These are phyloP conservation scores for Loris lydekkerianus DNA, from an alignment of 2,797 vertebrate genomes.

Conservation along the genomic window DNA sequence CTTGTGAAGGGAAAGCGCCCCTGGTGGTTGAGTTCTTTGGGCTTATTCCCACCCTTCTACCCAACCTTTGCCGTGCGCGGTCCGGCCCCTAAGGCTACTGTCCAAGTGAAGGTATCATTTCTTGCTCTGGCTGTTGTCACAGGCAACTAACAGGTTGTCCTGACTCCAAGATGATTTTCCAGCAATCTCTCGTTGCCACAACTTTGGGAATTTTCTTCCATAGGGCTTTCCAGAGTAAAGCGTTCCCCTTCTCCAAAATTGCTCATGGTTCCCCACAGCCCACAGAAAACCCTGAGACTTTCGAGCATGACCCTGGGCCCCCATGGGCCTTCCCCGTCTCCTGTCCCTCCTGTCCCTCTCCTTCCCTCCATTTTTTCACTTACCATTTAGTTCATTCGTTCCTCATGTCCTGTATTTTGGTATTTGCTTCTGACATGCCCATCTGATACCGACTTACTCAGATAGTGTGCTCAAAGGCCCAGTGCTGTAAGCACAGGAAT, in stretches of 20 bases:
- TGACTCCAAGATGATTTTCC: neutral
- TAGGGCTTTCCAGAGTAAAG: constrained; percentile 20
- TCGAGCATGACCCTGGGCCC: neutral
- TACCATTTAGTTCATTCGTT: neutral
- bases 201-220: constrained; percentile 2
- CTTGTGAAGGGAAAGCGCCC: neutral
- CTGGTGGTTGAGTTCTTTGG: neutral
- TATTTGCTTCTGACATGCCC: neutral
- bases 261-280: neutral
- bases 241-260: constrained; percentile 15
- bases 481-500: neutral
- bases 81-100: neutral
- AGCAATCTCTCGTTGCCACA: neutral
- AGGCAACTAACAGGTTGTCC: neutral
- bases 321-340: neutral
- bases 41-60: neutral
- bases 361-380: neutral
- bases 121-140: neutral
- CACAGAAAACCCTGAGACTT: neutral
- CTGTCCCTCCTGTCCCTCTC: neutral
- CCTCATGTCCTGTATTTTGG: neutral
- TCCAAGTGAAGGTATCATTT: neutral
- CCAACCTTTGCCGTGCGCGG: neutral
- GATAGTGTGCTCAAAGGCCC: neutral
- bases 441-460: neutral